A percentile compares a stretch with the other conserved stretches of the same genome.
phyloP scores from a whole-genome alignment of 2,113 vertebrate species.

The Pygathrix nemaeus region DNA sequence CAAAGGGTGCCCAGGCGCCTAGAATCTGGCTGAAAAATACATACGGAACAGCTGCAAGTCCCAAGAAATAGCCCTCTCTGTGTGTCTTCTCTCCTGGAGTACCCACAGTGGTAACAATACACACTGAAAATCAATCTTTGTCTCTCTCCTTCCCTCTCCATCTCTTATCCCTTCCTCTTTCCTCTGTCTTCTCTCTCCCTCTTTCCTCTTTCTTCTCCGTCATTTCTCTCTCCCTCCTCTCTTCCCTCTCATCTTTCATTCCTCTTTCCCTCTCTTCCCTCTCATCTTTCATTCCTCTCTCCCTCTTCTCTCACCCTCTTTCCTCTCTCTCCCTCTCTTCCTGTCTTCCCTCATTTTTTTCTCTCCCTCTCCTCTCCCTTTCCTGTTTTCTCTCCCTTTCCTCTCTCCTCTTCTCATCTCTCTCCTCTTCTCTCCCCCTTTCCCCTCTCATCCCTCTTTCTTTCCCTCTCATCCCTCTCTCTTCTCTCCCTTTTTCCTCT shows the following conservation, averaged over 20 bases:
- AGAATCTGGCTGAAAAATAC: neutral
- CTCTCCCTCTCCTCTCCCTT: neutral
- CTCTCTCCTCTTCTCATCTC: neutral
- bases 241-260: neutral
- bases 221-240: neutral
- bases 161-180: neutral
- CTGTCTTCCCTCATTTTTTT: too few relatives aligned
- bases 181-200: neutral
- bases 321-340: too few relatives aligned
- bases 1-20: neutral
- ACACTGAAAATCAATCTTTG: neutral
- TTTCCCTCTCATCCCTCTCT: too few relatives aligned
- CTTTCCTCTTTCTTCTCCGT: neutral
- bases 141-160: neutral
- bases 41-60: rapidly evolving
- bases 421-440: neutral
- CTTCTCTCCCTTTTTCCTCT: neutral
- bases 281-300: too few relatives aligned
- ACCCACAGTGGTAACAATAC: rapidly evolving
- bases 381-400: neutral
- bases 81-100: neutral
- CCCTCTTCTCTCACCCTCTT: too few relatives aligned
- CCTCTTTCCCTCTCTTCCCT: neutral
- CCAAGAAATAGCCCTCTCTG: neutral
- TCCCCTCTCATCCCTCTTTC: too few relatives aligned